Percentiles rank a stretch among this genome's conserved stretches.
Evolutionary conservation across 2,888 invertebrate species (phyloP).

Genomic region (Netelia virgata): DNA sequence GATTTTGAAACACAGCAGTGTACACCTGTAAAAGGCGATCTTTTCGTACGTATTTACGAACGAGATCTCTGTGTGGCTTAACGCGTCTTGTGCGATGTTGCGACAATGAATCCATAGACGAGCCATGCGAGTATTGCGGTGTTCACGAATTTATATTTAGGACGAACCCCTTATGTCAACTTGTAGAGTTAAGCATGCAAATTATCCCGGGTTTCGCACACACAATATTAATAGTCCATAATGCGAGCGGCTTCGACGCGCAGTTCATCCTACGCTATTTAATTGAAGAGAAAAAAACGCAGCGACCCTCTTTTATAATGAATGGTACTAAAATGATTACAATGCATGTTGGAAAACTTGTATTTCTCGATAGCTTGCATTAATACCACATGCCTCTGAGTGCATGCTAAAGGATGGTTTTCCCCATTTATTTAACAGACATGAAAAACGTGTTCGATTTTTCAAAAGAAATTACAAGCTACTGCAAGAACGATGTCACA

Average conservation of each 20-base stretch:
- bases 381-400: constrained; percentile 75
- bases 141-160: too few relatives aligned
- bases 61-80: constrained; percentile 3
- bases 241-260: too few relatives aligned
- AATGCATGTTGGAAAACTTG: constrained; percentile 55
- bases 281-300: constrained; percentile 20
- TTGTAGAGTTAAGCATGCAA: constrained; percentile 48
- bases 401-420: constrained; percentile 72
- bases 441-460: constrained; percentile 73
- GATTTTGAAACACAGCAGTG: too few relatives aligned
- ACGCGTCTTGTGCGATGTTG: constrained; percentile 34
- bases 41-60: background rate
- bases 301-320: background rate
- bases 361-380: constrained; percentile 73
- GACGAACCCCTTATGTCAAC: too few relatives aligned
- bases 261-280: constrained; percentile 37
- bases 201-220: background rate
- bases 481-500: constrained; percentile 70
- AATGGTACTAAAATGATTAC: constrained; percentile 64
- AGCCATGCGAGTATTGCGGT: too few relatives aligned
- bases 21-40: background rate
- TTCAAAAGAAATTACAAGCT: constrained; percentile 72
- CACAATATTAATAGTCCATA: constrained; percentile 51
- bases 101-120: too few relatives aligned
- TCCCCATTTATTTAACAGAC: constrained; percentile 73